Evolutionary conservation across 2,797 vertebrate species (phyloP).

Genomic region (Pteropus rufus): DNA sequence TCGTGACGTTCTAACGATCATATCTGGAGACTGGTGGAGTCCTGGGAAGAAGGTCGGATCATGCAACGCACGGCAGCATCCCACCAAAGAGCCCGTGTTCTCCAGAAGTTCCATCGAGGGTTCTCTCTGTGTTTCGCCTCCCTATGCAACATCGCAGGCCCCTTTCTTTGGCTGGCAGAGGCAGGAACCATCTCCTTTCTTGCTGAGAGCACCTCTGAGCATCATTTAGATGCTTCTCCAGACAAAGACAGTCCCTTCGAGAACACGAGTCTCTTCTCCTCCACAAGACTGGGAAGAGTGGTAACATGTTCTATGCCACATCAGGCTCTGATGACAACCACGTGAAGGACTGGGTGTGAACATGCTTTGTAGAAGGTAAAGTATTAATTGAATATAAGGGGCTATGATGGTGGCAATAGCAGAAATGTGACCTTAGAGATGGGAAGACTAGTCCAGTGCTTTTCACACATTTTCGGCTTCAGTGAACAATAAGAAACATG

Average conservation of each 20-base stretch:
- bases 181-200: background rate
- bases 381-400: background rate
- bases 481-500: background rate
- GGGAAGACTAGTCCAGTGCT: background rate
- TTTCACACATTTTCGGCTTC: background rate
- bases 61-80: background rate
- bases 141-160: background rate
- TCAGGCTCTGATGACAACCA: background rate
- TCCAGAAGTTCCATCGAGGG: background rate
- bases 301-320: accelerated
- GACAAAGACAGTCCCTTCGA: background rate
- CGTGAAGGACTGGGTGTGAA: background rate
- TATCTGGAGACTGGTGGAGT: background rate
- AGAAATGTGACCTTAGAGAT: background rate
- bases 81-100: accelerated
- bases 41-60: background rate
- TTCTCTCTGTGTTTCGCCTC: background rate
- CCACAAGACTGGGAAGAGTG: background rate
- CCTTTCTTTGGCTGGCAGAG: background rate
- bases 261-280: background rate
- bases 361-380: background rate
- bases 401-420: too few relatives aligned
- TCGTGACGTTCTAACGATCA: background rate
- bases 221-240: background rate
- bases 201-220: background rate